These are phyloP conservation scores for Kryptolebias marmoratus DNA, from an alignment of 2,113 vertebrate species.

Conservation along the genomic window DNA sequence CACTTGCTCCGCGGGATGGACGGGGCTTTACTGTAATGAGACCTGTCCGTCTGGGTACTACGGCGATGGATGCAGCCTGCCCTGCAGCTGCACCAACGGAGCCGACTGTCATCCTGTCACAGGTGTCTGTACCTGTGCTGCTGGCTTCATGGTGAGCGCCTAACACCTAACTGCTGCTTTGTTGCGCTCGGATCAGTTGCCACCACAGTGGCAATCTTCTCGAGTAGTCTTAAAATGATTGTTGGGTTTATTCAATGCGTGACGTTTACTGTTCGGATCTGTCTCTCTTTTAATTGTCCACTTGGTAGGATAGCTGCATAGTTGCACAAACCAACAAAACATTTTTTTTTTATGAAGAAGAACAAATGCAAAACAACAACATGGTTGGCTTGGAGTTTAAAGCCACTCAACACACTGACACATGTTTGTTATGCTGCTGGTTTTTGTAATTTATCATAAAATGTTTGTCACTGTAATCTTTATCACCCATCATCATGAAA, in stretches of 20 bases:
- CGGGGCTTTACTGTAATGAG: slow-evolving; percentile 94
- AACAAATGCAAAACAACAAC: neutral
- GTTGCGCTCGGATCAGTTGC: slow-evolving; percentile 3
- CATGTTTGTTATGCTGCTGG: slow-evolving; percentile 16
- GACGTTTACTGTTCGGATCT: slow-evolving; percentile 8
- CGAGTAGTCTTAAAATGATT: neutral
- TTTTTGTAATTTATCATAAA: slow-evolving; percentile 18
- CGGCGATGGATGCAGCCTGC: slow-evolving; percentile 86
- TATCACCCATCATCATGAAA: neutral
- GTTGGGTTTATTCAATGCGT: slow-evolving; percentile 6
- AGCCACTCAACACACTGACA: slow-evolving; percentile 16
- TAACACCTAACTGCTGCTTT: slow-evolving; percentile 2
- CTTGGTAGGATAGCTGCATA: neutral
- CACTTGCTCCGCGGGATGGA: slow-evolving; percentile 92
- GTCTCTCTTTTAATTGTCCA: neutral
- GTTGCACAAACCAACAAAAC: neutral
- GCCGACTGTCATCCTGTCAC: slow-evolving; percentile 92
- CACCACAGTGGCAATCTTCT: neutral
- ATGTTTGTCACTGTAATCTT: slow-evolving; percentile 37
- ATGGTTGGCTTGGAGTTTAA: neutral
- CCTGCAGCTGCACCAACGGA: slow-evolving; percentile 90
- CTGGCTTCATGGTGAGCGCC: slow-evolving; percentile 89
- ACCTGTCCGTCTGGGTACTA: slow-evolving; percentile 90
- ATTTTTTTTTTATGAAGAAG: neutral
- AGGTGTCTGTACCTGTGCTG: slow-evolving; percentile 89